Percentiles rank a stretch among this genome's conserved stretches.
Evolutionary conservation across 92 coral and sea anemone genomes (phyloP).

Genomic region (Nematostella vectensis): DNA sequence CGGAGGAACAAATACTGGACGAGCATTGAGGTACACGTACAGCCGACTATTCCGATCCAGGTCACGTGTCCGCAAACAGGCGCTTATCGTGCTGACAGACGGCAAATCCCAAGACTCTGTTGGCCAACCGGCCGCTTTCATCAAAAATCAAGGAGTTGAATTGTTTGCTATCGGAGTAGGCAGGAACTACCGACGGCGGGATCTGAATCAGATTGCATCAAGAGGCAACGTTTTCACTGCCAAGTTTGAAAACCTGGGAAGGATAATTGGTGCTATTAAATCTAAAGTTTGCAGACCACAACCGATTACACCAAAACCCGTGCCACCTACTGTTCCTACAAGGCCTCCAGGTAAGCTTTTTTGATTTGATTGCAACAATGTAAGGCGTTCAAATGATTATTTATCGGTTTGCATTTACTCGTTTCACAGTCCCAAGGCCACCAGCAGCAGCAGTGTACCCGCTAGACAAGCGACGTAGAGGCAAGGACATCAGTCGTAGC

Average conservation of each 20-base stretch:
- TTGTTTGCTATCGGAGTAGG: constrained; percentile 60
- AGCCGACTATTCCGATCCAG: constrained; percentile 36
- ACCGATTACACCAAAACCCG: neutral
- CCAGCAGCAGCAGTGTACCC: constrained; percentile 41
- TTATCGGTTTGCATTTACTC: no score
- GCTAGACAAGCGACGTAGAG: constrained; percentile 24
- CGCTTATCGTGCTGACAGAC: constrained; percentile 54
- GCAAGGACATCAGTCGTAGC: constrained; percentile 47
- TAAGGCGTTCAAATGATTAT: no score
- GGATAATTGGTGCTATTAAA: constrained; percentile 5
- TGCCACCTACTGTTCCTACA: neutral
- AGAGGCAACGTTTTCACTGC: constrained; percentile 40
- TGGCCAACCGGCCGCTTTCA: constrained; percentile 19
- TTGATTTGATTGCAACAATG: no score
- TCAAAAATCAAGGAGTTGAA: constrained; percentile 46
- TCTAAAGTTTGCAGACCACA: constrained; percentile 4
- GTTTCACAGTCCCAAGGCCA: constrained; percentile 37
- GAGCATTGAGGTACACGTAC: constrained; percentile 31
- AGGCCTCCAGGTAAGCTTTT: no score
- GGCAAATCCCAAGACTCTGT: constrained; percentile 64
- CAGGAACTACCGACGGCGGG: constrained; percentile 22
- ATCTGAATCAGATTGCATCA: constrained; percentile 47
- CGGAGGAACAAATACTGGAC: constrained; percentile 57
- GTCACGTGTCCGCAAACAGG: constrained; percentile 42
- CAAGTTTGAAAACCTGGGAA: constrained; percentile 29